phyloP scores from a whole-genome alignment of 2,113 vertebrate species.

The Psettodes erumei region DNA sequence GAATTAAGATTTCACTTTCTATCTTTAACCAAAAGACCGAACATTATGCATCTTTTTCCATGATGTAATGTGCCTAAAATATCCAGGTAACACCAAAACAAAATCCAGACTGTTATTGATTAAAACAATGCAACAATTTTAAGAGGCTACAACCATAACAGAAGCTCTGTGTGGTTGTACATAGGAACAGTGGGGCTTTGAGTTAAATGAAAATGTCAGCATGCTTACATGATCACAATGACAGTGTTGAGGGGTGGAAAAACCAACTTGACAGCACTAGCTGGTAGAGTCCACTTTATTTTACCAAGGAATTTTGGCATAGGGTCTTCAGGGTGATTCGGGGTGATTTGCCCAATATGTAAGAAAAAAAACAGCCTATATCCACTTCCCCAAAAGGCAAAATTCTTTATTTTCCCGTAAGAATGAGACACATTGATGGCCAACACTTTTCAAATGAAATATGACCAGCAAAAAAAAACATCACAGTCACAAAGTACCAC shows the following conservation, averaged over 20 bases:
- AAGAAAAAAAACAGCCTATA: not conserved
- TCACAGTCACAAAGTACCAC: not conserved
- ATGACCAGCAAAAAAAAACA: not conserved
- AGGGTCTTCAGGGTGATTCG: not conserved
- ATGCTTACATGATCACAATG: not conserved
- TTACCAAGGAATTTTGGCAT: not conserved
- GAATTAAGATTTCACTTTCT: not conserved
- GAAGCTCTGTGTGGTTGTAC: not conserved
- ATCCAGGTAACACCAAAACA: not conserved
- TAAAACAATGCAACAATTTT: not conserved
- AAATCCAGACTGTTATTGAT: constrained; percentile 10
- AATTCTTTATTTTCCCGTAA: not conserved
- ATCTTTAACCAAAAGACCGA: not conserved
- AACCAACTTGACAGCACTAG: not conserved
- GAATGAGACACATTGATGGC: not conserved
- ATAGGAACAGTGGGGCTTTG: not conserved
- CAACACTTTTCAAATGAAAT: not conserved
- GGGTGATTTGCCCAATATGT: not conserved
- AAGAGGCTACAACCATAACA: not conserved
- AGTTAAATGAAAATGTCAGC: not conserved
- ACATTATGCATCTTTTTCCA: not conserved
- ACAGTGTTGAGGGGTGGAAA: not conserved
- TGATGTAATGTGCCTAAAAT: not conserved
- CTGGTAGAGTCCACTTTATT: not conserved
- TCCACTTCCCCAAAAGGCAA: not conserved